Percentiles rank a stretch among this genome's conserved stretches.
phyloP scores from a whole-genome alignment of 2,888 invertebrate genomes.

The Scaptomyza parva region DNA sequence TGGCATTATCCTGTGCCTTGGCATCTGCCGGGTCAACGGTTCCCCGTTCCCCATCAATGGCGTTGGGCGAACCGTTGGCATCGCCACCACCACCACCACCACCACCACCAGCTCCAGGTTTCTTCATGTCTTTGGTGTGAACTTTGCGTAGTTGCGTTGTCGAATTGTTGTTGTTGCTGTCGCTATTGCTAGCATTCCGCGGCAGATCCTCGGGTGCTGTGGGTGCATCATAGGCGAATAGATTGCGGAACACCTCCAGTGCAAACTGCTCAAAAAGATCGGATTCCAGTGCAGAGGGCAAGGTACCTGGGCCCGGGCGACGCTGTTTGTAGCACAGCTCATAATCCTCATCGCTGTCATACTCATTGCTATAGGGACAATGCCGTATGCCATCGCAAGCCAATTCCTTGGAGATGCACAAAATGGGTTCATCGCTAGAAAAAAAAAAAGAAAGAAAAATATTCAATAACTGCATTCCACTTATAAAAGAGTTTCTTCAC shows the following conservation, averaged over 20 bases:
- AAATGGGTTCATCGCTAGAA: conserved; percentile 81
- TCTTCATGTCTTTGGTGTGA: conserved; percentile 68
- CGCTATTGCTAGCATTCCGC: conserved; percentile 3
- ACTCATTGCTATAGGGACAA: conserved; percentile 88
- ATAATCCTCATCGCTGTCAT: conserved; percentile 85
- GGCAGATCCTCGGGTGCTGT: conserved; percentile 56
- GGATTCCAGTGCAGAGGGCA: conserved; percentile 77
- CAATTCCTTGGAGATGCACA: conserved; percentile 88
- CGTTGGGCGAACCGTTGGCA: conserved; percentile 57
- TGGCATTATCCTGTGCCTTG: conserved; percentile 58
- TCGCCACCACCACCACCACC: conserved; percentile 42
- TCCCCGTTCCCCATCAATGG: conserved; percentile 47
- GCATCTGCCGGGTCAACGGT: conserved; percentile 20
- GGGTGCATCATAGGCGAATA: conserved; percentile 82
- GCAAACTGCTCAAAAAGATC: conserved; percentile 83
- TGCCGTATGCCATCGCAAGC: conserved; percentile 89
- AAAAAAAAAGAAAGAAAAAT: neutral
- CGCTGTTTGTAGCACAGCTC: conserved; percentile 82
- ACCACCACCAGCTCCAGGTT: conserved; percentile 41
- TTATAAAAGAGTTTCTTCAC: conserved; percentile 7
- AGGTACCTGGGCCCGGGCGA: conserved; percentile 74
- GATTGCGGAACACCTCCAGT: conserved; percentile 83
- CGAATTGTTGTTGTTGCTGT: conserved; percentile 36
- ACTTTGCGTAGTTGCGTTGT: conserved; percentile 76
- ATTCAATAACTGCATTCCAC: neutral